phyloP scores from a whole-genome alignment of 2,888 invertebrate genomes.

The Cephalotes varians region DNA sequence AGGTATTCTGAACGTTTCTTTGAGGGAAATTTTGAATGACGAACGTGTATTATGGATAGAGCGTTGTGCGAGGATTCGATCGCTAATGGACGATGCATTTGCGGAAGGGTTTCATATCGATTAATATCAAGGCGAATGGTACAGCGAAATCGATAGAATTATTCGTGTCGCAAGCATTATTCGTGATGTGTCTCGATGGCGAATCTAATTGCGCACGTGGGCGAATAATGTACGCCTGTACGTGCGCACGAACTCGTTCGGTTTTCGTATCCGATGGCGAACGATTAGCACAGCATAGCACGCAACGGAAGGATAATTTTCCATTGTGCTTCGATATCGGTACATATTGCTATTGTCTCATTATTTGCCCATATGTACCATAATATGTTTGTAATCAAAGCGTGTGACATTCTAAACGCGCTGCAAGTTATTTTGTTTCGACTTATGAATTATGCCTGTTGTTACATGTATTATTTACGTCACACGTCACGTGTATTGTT shows the following conservation, averaged over 20 bases:
- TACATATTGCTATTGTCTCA: background rate
- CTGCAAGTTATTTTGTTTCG: conserved; percentile 12
- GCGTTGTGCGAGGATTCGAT: conserved; percentile 18
- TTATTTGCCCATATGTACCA: conserved; percentile 3
- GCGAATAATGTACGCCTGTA: conserved; percentile 32
- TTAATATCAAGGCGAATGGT: conserved; percentile 65
- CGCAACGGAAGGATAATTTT: conserved; percentile 27
- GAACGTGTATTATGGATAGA: background rate
- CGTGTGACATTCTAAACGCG: background rate
- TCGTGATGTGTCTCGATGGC: conserved; percentile 41
- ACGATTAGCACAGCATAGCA: conserved; percentile 23
- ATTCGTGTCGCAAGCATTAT: conserved; percentile 69
- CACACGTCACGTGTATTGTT: background rate
- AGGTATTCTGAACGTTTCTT: background rate
- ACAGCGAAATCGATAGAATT: conserved; percentile 71
- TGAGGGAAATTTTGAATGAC: conserved; percentile 7
- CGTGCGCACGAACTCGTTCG: background rate
- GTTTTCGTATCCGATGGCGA: conserved; percentile 19
- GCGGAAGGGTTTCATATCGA: conserved; percentile 59
- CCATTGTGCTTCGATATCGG: conserved; percentile 13
- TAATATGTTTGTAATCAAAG: conserved; percentile 9
- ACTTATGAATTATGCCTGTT: conserved; percentile 1
- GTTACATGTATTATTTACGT: conserved; percentile 1
- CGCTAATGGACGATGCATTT: conserved; percentile 66
- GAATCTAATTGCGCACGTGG: conserved; percentile 60